Evolutionary conservation across 1,140 invertebrate genomes (phyloP).

Genomic region (Battus philenor): DNA sequence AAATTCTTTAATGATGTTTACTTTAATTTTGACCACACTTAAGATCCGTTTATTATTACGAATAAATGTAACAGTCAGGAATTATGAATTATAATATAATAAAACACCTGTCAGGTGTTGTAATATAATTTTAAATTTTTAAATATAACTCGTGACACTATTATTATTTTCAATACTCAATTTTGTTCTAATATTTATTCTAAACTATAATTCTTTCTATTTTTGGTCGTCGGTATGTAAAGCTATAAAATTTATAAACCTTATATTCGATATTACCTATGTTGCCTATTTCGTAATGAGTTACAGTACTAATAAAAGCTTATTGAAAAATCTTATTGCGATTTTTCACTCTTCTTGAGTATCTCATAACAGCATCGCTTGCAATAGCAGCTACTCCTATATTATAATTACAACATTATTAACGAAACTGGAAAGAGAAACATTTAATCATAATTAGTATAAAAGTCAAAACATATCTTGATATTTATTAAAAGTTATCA

Average conservation of each 20-base stretch:
- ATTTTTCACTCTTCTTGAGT: neutral
- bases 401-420: constrained; percentile 12
- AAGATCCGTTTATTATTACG: constrained; percentile 63
- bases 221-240: constrained; percentile 51
- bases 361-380: neutral
- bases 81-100: no score
- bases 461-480: neutral
- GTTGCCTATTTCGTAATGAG: constrained; percentile 9
- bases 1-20: no score
- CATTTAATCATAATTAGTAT: neutral
- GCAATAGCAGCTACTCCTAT: neutral
- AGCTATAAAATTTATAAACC: constrained; percentile 32
- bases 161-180: no score
- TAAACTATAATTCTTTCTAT: constrained; percentile 32
- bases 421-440: constrained; percentile 7
- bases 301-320: constrained; percentile 11
- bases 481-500: neutral
- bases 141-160: no score
- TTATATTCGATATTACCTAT: constrained; percentile 13
- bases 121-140: no score
- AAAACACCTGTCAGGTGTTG: no score
- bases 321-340: constrained; percentile 1
- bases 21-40: no score
- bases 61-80: constrained; percentile 21
- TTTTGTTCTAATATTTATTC: constrained; percentile 25